phyloP scores from a whole-genome alignment of 2,113 vertebrate species.

The Nyctibius bracteatus region DNA sequence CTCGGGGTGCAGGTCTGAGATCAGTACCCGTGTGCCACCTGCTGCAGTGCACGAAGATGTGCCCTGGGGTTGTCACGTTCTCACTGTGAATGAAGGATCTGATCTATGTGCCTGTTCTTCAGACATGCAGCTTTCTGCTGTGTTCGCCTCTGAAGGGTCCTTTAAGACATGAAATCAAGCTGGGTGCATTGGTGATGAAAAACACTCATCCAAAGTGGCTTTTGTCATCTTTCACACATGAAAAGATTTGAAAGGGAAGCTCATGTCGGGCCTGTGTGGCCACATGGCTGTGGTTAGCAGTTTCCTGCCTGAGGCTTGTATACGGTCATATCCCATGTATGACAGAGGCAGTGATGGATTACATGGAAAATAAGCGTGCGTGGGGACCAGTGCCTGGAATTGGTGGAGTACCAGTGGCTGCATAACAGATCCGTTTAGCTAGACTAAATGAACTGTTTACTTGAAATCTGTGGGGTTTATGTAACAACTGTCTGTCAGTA shows the following conservation, averaged over 20 bases:
- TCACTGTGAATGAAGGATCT: neutral
- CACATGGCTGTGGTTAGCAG: neutral
- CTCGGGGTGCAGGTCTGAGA: accelerated
- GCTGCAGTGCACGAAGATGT: neutral
- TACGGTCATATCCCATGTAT: neutral
- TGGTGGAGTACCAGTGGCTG: neutral
- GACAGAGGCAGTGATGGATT: neutral
- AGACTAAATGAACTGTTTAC: neutral
- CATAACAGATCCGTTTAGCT: neutral
- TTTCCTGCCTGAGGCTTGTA: neutral
- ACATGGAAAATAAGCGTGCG: neutral
- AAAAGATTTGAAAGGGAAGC: neutral
- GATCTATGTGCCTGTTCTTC: neutral
- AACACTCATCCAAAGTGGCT: neutral
- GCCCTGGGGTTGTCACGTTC: neutral
- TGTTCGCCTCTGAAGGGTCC: neutral
- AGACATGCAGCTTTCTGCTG: neutral
- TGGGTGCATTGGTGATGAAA: neutral
- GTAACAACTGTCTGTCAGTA: neutral
- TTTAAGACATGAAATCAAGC: neutral
- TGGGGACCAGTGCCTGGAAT: neutral
- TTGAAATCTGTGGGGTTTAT: neutral
- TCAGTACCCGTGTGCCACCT: neutral
- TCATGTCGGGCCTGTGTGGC: neutral
- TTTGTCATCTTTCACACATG: neutral